Percentiles rank a stretch among this genome's conserved stretches.
phyloP scores from a whole-genome alignment of 2,113 vertebrate genomes.

The Lates calcarifer region DNA sequence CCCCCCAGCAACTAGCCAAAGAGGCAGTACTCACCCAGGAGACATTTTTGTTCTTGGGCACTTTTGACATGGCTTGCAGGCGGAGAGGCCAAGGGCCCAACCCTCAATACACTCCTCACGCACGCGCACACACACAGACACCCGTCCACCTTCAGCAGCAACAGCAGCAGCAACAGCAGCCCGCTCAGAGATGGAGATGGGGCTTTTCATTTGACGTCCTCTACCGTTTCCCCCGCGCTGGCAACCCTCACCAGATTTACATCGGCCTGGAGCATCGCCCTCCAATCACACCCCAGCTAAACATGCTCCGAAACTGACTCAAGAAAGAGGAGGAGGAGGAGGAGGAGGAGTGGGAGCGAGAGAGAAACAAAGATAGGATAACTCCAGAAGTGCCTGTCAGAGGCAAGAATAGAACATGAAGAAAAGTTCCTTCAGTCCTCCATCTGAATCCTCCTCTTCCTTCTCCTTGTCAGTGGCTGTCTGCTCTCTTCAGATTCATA shows the following conservation, averaged over 20 bases:
- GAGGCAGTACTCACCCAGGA: slow-evolving; percentile 92
- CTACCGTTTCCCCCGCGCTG: slow-evolving; percentile 35
- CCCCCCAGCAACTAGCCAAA: not conserved
- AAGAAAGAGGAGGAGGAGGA: slow-evolving; percentile 28
- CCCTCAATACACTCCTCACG: slow-evolving; percentile 21
- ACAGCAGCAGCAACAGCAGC: slow-evolving; percentile 21
- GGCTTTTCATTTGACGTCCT: slow-evolving; percentile 53
- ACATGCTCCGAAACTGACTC: slow-evolving; percentile 56
- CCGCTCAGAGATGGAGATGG: slow-evolving; percentile 3
- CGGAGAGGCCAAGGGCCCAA: slow-evolving; percentile 62
- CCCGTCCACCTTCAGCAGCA: slow-evolving; percentile 36
- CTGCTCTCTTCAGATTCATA: slow-evolving; percentile 25
- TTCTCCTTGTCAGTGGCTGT: slow-evolving; percentile 37
- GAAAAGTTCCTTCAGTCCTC: slow-evolving; percentile 34
- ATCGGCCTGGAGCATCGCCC: slow-evolving; percentile 46
- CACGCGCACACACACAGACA: not conserved
- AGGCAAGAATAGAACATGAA: slow-evolving; percentile 54
- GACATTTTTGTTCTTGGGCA: slow-evolving; percentile 93
- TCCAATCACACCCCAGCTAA: slow-evolving; percentile 53
- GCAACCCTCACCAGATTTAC: slow-evolving; percentile 55
- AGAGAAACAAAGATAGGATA: slow-evolving; percentile 41
- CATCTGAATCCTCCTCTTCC: slow-evolving; percentile 54
- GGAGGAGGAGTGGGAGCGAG: slow-evolving; percentile 48
- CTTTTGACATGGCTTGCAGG: slow-evolving; percentile 90
- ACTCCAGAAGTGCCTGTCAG: slow-evolving; percentile 35